Evolutionary conservation across 2,888 invertebrate species (phyloP), one percentile per base, ranked within the genome.

Genomic region (Torymus texanus): DNA sequence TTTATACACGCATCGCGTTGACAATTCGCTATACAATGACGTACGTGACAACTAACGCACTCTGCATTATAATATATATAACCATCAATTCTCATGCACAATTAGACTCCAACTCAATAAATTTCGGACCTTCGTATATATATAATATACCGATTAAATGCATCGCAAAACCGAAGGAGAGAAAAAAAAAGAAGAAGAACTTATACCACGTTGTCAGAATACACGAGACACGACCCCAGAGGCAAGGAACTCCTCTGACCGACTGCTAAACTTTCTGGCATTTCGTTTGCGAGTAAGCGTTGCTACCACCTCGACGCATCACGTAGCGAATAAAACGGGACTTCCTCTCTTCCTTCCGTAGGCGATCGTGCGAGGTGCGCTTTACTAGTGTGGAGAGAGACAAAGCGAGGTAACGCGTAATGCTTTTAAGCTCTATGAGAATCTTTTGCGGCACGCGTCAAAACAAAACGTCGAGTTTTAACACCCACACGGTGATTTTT

Each of bases 171-270:
- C 5, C 41, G 41, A 41, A 8, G 41, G n/a, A n/a, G n/a, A n/a
- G n/a, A n/a, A 8, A 8, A 41, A 41, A 8, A 41, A 41, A 41
- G 10, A 41, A 8, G 41, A 41, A 41, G 21, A 21, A 21, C 21
- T 1, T 8, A 8, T 8, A 41, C 5, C 41, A 41, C 41, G 41
- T 8, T 41, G 10, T 8, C 41, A 41, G 41, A 41, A 41, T 41
- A 29, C 8, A 41, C 41, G 41, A 41, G 41, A 41, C 21, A 41
- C 21, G 21, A 21, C 8, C 41, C 41, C 41, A 8, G 41, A 88
- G 87, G 85, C 86, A 86, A 87, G 84, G 88, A 89, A 88, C 88
- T 88, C 86, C 83, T 84, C 78, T 88, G 88, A 88, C 87, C 89
- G 88, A 88, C 87, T 88, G 86, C 81, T 85, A 82, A 84, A 53